These are phyloP conservation scores for Hemaris fuciformis DNA, from an alignment of 2,888 invertebrate species.

Conservation along the genomic window DNA sequence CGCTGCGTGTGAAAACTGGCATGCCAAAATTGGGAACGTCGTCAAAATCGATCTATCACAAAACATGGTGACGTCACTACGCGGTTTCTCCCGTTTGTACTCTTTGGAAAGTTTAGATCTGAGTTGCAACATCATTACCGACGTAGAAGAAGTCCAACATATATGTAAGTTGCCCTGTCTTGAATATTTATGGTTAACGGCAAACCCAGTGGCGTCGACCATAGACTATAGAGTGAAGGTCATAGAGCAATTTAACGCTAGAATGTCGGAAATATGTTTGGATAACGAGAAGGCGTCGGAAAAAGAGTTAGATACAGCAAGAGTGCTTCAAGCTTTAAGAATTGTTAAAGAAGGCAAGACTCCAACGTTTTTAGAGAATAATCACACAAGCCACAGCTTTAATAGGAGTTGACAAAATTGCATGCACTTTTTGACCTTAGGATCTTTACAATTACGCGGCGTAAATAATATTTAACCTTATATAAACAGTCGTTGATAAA, in stretches of 20 bases:
- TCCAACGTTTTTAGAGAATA: constrained; percentile 79
- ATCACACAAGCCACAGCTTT: constrained; percentile 71
- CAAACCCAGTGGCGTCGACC: constrained; percentile 92
- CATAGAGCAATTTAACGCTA: constrained; percentile 91
- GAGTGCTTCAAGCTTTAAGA: constrained; percentile 93
- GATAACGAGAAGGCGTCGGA: constrained; percentile 94
- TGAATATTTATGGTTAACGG: constrained; percentile 92
- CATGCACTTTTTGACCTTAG: constrained; percentile 22
- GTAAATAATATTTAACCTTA: not conserved
- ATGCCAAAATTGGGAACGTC: constrained; percentile 93
- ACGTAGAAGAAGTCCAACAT: constrained; percentile 90
- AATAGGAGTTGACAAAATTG: constrained; percentile 67
- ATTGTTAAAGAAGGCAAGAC: constrained; percentile 87
- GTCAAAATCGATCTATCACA: constrained; percentile 92
- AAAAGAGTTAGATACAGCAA: constrained; percentile 95
- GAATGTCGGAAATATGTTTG: constrained; percentile 91
- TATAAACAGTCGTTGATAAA: not conserved
- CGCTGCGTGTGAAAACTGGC: constrained; percentile 86
- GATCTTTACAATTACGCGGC: not conserved
- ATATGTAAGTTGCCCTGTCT: constrained; percentile 92
- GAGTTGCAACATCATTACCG: constrained; percentile 90
- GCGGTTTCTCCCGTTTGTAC: constrained; percentile 90
- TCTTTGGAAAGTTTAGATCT: constrained; percentile 93
- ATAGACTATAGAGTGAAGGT: constrained; percentile 96
- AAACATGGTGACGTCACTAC: constrained; percentile 87